Percentiles rank a stretch among this genome's conserved stretches.
Evolutionary conservation across 30 jellyfish, hydroid and myxozoan genomes (phyloP).

Genomic region (Aurelia aurita complex sp. Pacific): DNA sequence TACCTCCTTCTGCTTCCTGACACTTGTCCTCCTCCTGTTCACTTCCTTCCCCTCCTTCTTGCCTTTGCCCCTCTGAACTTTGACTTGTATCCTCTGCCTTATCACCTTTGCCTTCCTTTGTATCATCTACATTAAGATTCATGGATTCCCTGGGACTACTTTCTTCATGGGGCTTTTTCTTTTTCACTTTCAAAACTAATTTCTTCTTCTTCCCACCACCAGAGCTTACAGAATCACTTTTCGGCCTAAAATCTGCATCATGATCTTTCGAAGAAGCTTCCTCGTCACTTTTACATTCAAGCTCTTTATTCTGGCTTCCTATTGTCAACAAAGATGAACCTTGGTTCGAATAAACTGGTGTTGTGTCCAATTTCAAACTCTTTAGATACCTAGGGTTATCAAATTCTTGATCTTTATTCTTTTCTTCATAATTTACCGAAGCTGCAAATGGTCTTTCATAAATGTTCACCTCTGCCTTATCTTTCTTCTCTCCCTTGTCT

Average conservation of each 20-base stretch:
- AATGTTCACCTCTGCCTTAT: not conserved
- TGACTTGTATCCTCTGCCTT: constrained; percentile 21
- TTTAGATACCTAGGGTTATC: constrained; percentile 60
- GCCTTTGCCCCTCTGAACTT: not conserved
- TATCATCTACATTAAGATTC: constrained; percentile 12
- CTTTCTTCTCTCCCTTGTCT: not conserved
- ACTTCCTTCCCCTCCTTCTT: not conserved
- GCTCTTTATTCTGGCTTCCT: not conserved
- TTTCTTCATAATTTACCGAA: not conserved
- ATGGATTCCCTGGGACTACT: not conserved
- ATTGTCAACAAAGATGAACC: constrained; percentile 28
- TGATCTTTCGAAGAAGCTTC: not conserved
- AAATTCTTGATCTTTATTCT: not conserved
- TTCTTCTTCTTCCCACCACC: constrained; percentile 62
- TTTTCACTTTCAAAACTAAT: constrained; percentile 72
- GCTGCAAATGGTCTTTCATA: constrained; percentile 26
- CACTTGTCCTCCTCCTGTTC: not conserved
- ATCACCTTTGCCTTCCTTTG: not conserved
- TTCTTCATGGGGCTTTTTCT: constrained; percentile 34
- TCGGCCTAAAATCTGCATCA: constrained; percentile 15
- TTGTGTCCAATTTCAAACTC: constrained; percentile 24
- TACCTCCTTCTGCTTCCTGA: not conserved
- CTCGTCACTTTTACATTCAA: not conserved
- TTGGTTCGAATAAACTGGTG: constrained; percentile 41
- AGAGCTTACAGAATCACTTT: constrained; percentile 28